A percentile compares a stretch with the other conserved stretches of the same genome.
Evolutionary conservation across 2,797 vertebrate species (phyloP).

Genomic region (Anguilla obscura): DNA sequence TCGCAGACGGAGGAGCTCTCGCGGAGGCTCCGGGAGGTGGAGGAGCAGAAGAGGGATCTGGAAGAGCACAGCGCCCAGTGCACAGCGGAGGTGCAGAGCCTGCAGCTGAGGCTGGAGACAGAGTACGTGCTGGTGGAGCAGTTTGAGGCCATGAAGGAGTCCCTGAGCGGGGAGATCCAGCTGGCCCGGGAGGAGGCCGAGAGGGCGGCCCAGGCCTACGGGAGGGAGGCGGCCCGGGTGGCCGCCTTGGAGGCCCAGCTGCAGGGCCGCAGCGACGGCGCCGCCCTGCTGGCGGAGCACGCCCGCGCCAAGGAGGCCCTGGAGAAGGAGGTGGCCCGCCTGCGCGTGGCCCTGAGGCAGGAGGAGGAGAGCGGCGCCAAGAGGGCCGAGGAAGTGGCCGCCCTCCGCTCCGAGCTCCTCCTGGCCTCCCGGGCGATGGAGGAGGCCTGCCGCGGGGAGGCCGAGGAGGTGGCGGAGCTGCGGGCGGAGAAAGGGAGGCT

Average conservation of each 20-base stretch:
- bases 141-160: constrained; percentile 73
- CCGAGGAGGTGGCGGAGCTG: constrained; percentile 72
- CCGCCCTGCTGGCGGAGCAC: constrained; percentile 68
- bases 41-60: constrained; percentile 69
- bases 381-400: constrained; percentile 70
- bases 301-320: constrained; percentile 66
- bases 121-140: constrained; percentile 70
- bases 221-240: constrained; percentile 65
- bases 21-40: constrained; percentile 67
- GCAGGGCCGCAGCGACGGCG: constrained; percentile 59
- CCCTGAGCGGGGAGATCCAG: constrained; percentile 67
- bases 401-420: constrained; percentile 78
- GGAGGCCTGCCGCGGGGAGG: constrained; percentile 70
- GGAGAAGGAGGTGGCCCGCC: constrained; percentile 64
- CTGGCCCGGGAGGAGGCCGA: constrained; percentile 73
- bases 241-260: constrained; percentile 72
- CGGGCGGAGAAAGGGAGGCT: constrained; percentile 73
- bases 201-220: constrained; percentile 60
- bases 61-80: constrained; percentile 67
- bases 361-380: constrained; percentile 75
- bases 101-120: constrained; percentile 71
- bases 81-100: constrained; percentile 63
- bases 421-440: constrained; percentile 71
- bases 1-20: constrained; percentile 68
- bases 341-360: constrained; percentile 67